These are phyloP conservation scores for Hetaerina titia DNA, from an alignment of 2,888 invertebrate genomes.

Conservation along the genomic window DNA sequence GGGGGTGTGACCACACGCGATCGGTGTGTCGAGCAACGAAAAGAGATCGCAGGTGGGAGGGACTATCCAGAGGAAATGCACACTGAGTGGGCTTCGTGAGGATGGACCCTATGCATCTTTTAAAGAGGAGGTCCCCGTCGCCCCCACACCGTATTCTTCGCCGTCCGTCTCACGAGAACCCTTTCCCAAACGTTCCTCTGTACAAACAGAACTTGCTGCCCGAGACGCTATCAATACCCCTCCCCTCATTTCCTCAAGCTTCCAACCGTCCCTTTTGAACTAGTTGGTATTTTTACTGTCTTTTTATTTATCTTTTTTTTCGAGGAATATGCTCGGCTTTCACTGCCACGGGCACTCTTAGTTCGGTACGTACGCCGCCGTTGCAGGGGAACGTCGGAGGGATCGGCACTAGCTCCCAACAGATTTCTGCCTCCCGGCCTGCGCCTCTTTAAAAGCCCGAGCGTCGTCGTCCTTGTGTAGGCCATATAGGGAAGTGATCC, in stretches of 20 bases:
- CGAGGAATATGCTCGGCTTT: slow-evolving; percentile 15
- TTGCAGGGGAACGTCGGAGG: not conserved
- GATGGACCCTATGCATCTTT: not conserved
- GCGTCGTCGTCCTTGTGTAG: not conserved
- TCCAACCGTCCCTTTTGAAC: not conserved
- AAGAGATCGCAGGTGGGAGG: not conserved
- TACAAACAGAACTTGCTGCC: not conserved
- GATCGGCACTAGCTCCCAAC: not conserved
- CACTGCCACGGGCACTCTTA: slow-evolving; percentile 39
- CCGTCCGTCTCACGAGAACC: not conserved
- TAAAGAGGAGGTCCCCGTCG: not conserved
- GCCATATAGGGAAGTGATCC: slow-evolving; percentile 44
- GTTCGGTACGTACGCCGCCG: not conserved
- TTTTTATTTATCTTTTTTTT: not conserved
- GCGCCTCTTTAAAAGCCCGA: slow-evolving; percentile 1
- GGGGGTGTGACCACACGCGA: not conserved
- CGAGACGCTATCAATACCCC: not conserved
- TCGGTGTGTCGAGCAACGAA: not conserved
- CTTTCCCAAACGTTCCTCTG: not conserved
- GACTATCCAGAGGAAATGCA: not conserved
- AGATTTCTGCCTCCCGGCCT: not conserved
- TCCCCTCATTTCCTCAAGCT: not conserved
- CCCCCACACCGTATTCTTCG: not conserved
- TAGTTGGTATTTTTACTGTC: not conserved
- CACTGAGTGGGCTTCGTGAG: not conserved